phyloP scores from a whole-genome alignment of 2,113 vertebrate genomes.

The Semnornis frantzii region DNA sequence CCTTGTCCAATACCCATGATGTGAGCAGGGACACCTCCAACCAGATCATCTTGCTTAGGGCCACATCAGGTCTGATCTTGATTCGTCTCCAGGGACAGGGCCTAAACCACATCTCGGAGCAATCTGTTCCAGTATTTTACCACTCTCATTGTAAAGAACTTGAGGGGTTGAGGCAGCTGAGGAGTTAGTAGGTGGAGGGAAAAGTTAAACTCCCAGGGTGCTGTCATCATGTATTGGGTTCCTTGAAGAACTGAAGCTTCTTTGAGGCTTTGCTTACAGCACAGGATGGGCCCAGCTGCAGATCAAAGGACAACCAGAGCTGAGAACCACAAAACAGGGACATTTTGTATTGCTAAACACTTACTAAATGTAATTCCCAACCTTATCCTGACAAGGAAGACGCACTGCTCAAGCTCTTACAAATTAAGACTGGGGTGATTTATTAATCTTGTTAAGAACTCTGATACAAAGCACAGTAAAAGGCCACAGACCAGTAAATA shows the following conservation, averaged over 20 bases:
- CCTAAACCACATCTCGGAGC: no score
- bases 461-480: constrained; percentile 98
- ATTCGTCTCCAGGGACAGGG: no score
- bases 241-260: neutral
- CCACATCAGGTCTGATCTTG: no score
- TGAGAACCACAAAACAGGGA: neutral
- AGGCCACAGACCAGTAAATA: constrained; percentile 91
- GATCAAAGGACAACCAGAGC: neutral
- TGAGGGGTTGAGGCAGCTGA: neutral
- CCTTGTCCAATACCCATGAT: no score
- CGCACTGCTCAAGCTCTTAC: constrained; percentile 65
- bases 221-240: fast-evolving
- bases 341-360: neutral
- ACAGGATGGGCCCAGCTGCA: neutral
- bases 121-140: no score
- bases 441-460: constrained; percentile 99
- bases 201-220: neutral
- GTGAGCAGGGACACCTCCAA: no score
- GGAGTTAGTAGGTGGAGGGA: neutral
- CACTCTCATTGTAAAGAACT: no score
- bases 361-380: neutral
- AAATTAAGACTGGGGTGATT: constrained; percentile 97
- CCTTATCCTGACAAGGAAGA: constrained; percentile 56
- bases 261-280: neutral
- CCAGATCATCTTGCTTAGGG: no score